A percentile compares a stretch with the other conserved stretches of the same genome.
phyloP scores from a whole-genome alignment of 2,797 vertebrate genomes.

The Ptychobarbus kaznakovi region DNA sequence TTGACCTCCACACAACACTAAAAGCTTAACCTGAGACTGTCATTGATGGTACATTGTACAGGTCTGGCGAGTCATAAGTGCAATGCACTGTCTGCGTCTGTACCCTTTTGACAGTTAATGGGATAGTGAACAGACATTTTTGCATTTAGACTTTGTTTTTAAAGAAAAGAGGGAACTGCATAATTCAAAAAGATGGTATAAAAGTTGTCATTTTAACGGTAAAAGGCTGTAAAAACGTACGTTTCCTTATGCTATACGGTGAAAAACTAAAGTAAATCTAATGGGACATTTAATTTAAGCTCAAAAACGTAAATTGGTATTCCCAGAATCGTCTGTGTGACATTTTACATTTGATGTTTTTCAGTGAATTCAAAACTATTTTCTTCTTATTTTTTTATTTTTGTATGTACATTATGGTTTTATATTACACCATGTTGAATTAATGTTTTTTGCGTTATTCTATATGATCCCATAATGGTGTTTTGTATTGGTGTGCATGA shows the following conservation, averaged over 20 bases:
- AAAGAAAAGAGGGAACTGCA: background rate
- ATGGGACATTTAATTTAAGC: background rate
- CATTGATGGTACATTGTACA: conserved; percentile 14
- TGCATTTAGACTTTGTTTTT: background rate
- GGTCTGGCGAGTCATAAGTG: conserved; percentile 25
- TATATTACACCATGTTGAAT: background rate
- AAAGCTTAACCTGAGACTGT: conserved; percentile 34
- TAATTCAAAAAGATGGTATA: background rate
- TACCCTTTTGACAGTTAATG: background rate
- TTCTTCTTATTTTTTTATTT: too few relatives aligned
- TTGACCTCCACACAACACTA: conserved; percentile 47
- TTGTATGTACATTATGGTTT: background rate
- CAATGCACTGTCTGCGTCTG: conserved; percentile 17
- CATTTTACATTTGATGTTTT: too few relatives aligned
- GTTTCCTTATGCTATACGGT: background rate
- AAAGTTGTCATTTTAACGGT: background rate
- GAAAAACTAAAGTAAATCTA: background rate
- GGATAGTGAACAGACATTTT: background rate
- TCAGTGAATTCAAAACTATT: too few relatives aligned
- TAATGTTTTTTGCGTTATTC: background rate
- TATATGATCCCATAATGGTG: background rate
- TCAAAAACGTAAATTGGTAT: too few relatives aligned
- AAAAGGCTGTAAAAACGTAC: background rate
- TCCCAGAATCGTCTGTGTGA: background rate
- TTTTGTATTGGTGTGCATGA: background rate